A percentile compares a stretch with the other conserved stretches of the same genome.
phyloP scores from a whole-genome alignment of 2,888 invertebrate genomes.

The Microctonus aethiopoides region DNA sequence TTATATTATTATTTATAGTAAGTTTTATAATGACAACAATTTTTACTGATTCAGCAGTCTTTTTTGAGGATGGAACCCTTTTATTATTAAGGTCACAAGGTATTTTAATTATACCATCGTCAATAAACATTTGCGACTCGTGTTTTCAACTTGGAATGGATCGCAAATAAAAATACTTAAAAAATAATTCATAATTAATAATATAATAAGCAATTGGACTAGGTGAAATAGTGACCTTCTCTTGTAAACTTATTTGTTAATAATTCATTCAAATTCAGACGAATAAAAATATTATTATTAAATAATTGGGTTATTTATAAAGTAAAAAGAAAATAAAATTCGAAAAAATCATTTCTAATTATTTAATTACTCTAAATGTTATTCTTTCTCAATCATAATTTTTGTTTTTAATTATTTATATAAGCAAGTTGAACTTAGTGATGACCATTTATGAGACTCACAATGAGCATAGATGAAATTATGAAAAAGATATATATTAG shows the following conservation, averaged over 20 bases:
- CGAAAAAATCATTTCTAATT: too few relatives aligned
- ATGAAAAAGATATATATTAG: background rate
- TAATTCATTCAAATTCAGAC: background rate
- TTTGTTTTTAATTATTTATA: background rate
- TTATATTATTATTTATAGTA: too few relatives aligned
- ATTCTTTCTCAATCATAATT: conserved; percentile 21
- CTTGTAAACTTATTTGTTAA: background rate
- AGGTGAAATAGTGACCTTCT: conserved; percentile 49
- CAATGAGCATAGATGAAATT: conserved; percentile 17
- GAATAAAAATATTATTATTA: background rate
- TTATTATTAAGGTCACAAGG: background rate
- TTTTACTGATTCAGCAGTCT: conserved; percentile 10
- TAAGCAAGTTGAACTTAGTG: conserved; percentile 15
- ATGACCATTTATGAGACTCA: background rate
- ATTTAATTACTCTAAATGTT: background rate
- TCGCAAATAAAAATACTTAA: background rate
- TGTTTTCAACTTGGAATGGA: background rate
- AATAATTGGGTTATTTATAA: background rate
- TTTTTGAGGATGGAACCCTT: conserved; percentile 2
- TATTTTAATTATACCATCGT: background rate
- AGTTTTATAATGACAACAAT: too few relatives aligned
- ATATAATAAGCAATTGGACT: background rate
- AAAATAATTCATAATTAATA: background rate
- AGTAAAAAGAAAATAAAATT: background rate
- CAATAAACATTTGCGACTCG: background rate